A percentile compares a stretch with the other conserved stretches of the same genome.
Conservation (phyloP, 2,888 invertebrate species). For the Itoplectis maculator region DNA sequence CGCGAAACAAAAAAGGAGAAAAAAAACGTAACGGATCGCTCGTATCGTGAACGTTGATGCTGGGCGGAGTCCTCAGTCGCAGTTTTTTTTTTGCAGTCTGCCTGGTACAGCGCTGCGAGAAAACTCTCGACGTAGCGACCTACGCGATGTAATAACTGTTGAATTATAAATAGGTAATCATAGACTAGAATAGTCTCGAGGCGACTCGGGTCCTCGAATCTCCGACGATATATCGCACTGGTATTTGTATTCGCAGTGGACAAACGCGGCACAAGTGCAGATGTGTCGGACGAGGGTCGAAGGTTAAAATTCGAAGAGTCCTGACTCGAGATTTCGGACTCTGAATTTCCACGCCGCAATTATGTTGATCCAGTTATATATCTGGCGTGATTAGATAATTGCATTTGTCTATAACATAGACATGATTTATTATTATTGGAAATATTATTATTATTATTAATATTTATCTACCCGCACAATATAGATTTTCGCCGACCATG, state of each 20-base stretch:
- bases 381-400: too few relatives aligned
- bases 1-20: slow-evolving; percentile 3
- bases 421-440: too few relatives aligned
- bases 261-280: neutral
- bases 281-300: neutral
- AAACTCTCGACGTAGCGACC: slow-evolving; percentile 33
- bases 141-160: slow-evolving; percentile 51
- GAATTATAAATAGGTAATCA: slow-evolving; percentile 54
- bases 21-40: slow-evolving; percentile 4
- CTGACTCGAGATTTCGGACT: too few relatives aligned
- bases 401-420: too few relatives aligned
- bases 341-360: too few relatives aligned
- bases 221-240: slow-evolving; percentile 10
- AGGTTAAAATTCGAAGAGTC: slow-evolving; percentile 12
- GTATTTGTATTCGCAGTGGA: slow-evolving; percentile 1
- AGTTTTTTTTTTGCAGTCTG: neutral
- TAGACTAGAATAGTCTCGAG: slow-evolving; percentile 29
- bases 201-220: slow-evolving; percentile 18
- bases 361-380: too few relatives aligned
- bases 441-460: too few relatives aligned
- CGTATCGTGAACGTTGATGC: slow-evolving; percentile 40
- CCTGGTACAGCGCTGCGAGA: neutral
- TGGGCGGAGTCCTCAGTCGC: slow-evolving; percentile 25
- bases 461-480: too few relatives aligned
- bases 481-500: too few relatives aligned